Base-by-base conservation (phyloP, 2,113 vertebrate species). In the Leucopternis melanops region DNA sequence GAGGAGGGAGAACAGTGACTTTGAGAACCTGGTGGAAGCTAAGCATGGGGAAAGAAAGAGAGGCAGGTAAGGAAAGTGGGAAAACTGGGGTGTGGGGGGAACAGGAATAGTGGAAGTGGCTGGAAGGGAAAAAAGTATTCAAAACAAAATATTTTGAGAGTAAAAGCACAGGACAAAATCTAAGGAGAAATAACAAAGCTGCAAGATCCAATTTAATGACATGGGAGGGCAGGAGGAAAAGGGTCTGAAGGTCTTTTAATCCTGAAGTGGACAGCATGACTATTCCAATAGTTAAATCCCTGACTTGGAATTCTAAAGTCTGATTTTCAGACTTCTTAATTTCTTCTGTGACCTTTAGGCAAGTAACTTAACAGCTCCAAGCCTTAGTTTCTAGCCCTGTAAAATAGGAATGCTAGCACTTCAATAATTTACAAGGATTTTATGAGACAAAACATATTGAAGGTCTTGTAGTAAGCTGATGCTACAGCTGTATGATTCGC, bases 31-130 rank as follows among this genome's bases (percentile, higher is more conserved):
- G 29, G 3, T 74, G 42, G 61, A 69, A 81, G 38, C n/a, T 81
- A 38, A 65, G 57, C 77, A 38, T 59, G 50, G 22, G 34, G 7
- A 62, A 57, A 82, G 42, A 78, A 72, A 50, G 36, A 44, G 36
- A 86, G 32, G 17, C 49, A 58, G 4, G 4, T 38, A 85, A 81
- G 15, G 54, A 44, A 63, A 71, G 26, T 44, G 19, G 16, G 32
- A 71, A 75, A 85, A 20, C 8, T 8, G 7, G 7, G 13, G 11
- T 3, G 0, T 22, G 6, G 6, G 2, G 9, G 4, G 34, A 20
- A n/a, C 9, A 58, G 34, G 11, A 69, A 44, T 57, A 75, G 40
- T 69, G 19, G 10, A 75, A 82, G 54, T 89, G n/a, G 11, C 25
- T 59, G 15, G 11, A 57, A 90, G 12, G 38, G 5, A 15, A 47